Conservation (phyloP, 2,888 invertebrate genomes). For the Stenoptilia bipunctidactyla region DNA sequence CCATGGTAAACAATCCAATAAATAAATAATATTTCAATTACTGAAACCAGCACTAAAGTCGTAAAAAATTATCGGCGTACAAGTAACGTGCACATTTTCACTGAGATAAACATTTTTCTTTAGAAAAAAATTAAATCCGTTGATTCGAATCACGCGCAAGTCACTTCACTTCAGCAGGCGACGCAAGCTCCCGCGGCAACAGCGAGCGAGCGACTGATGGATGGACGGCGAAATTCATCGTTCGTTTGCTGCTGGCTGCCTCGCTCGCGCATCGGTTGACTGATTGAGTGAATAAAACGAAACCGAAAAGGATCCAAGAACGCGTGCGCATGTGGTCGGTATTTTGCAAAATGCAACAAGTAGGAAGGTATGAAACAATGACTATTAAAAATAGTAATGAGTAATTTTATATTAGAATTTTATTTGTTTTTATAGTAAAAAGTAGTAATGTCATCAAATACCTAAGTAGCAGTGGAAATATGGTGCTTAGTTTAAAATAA, state of each 20-base stretch:
- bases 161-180: conserved; percentile 29
- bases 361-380: too few species aligned
- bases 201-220: conserved; percentile 45
- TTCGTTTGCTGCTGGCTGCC: conserved; percentile 13
- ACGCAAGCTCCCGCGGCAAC: conserved; percentile 29
- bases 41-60: conserved; percentile 15
- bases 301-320: conserved; percentile 11
- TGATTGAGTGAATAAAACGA: neutral
- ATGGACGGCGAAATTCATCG: conserved; percentile 19
- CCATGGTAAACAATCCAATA: conserved; percentile 63
- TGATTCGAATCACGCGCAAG: conserved; percentile 20
- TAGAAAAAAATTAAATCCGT: conserved; percentile 26
- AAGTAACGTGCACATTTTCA: conserved; percentile 47
- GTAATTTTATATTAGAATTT: too few species aligned
- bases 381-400: too few species aligned
- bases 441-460: too few species aligned
- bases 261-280: neutral
- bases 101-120: conserved; percentile 45
- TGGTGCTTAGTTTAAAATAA: too few species aligned
- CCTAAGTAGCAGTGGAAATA: too few species aligned
- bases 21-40: conserved; percentile 22
- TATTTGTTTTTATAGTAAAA: too few species aligned
- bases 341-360: conserved; percentile 7
- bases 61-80: conserved; percentile 31
- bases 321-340: conserved; percentile 31